Base-by-base conservation (phyloP, 2,797 vertebrate species). In the Euphonia xanthogaster region DNA sequence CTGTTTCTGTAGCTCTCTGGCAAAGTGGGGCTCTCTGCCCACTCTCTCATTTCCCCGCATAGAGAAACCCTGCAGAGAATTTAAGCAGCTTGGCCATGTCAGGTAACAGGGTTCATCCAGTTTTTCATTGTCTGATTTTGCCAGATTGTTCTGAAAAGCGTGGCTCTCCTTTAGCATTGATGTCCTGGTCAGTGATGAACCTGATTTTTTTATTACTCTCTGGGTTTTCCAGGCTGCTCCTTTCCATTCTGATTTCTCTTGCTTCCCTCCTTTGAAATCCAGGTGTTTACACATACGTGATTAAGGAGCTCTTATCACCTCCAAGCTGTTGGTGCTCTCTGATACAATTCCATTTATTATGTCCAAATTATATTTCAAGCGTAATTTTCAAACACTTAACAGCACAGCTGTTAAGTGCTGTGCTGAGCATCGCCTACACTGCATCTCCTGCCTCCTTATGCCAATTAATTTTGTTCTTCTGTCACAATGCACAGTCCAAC, bases 161-260 rank as follows among this genome's bases (percentile, higher is more conserved):
- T 31, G 25, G 8, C 6, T 76, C 7, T 85, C 42, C 35, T 80
- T 63, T 27, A 27, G 3, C 21, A 12, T 8, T 63, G 39, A 62
- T 58, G 14, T 55, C 53, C 24, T 31, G 35, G 10, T 67, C 55
- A 60, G 47, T 47, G 35, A 79, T 44, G 11, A 53, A 63, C 66
- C n/a, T 1, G 2, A 31, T 61, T 65, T 75, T 7, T 3, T 68
- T 14, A 61, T 68, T 35, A 31, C 17, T 44, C 68, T 35, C 22
- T 54, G 24, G 16, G 31, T 61, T 81, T 86, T 90, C 54, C 2
- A 2, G 39, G 24, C 14, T 90, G 71, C 23, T 78, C 24, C 48
- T 54, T 77, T 40, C 40, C 53, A 48, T 89, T 76, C 87, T 91
- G 91, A 86, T 86, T 91, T 95, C 47, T 73, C 70, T 68, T 57